Evolutionary conservation across 2,888 invertebrate genomes (phyloP), one percentile per base, ranked within the genome.

Genomic region (Cactoblastis cactorum): DNA sequence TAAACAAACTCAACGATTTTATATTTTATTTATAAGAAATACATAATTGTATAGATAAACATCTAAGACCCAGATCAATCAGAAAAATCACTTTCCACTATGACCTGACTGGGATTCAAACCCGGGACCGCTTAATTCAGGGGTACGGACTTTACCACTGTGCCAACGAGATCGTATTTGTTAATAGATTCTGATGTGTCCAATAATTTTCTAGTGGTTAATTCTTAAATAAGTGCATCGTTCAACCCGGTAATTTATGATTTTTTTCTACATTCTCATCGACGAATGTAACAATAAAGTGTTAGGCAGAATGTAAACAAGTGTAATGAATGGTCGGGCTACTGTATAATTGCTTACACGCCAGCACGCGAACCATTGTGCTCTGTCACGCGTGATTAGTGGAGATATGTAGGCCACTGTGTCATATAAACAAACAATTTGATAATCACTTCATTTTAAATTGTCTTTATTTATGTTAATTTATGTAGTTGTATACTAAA

Each of bases 371-470:
- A 65, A 57, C 64, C 60, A 69, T 70, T 67, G 67, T 68, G 61
- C 69, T 69, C 72, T 80, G 81, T 78, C 77, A 76, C 76, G 82
- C 80, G 72, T 77, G 78, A 83, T 82, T 77, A 76, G 68, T 58
- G 54, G 56, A 63, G 71, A 71, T 74, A 85, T 82, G 70, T 85
- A 62, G 83, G 85, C 78, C 74, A 84, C 61, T 75, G 61, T 78
- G 80, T 65, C 77, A 67, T 61, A 64, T 55, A 52, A 62, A 48
- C 43, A 35, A 52, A 56, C 45, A 38, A 39, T 34, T 17, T 48
- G 22, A 49, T 51, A 52, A 52, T 49, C 12, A 24, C 14, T 11
- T 28, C 22, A 5, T 32, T 43, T 17, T 14, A 14, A 9, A 14
- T 43, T 17, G 28, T 32, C 24, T 43, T 28, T 0, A 8, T 15